phyloP scores from a whole-genome alignment of 2,797 vertebrate species.

The Coregonus suidteri region DNA sequence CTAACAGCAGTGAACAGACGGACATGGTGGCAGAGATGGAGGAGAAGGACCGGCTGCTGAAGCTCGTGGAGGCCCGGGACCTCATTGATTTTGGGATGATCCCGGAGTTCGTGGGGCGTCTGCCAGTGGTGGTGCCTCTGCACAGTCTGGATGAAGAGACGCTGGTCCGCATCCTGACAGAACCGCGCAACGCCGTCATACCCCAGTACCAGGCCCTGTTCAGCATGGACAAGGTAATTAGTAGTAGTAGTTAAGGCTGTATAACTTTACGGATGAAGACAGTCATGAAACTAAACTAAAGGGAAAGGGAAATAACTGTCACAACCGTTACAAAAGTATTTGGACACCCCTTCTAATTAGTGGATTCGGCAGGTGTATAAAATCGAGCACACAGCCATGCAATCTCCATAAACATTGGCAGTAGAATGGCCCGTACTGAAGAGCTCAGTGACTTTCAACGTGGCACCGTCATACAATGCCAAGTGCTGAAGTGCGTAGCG shows the following conservation, averaged over 20 bases:
- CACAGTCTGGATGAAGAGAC: constrained; percentile 95
- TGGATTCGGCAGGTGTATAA: no score
- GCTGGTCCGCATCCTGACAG: constrained; percentile 90
- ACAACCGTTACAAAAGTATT: no score
- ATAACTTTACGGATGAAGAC: no score
- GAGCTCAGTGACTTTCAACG: no score
- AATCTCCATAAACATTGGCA: no score
- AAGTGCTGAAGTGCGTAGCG: no score
- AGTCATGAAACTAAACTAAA: no score
- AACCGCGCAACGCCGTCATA: constrained; percentile 93
- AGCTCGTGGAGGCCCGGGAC: constrained; percentile 90
- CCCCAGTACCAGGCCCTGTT: constrained; percentile 97
- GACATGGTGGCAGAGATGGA: constrained; percentile 90
- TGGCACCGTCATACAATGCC: no score
- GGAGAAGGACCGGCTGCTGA: constrained; percentile 91
- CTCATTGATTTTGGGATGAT: constrained; percentile 99
- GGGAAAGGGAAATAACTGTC: no score
- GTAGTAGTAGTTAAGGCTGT: background rate
- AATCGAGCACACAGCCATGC: no score
- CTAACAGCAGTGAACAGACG: constrained; percentile 86
- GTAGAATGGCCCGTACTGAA: no score
- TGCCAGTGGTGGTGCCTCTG: constrained; percentile 94
- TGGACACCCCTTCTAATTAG: no score
- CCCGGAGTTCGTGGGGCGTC: constrained; percentile 94
- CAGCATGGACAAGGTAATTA: constrained; percentile 95